Base-by-base conservation (phyloP, 2,797 vertebrate genomes). In the Enteromius unitaeniatus region DNA sequence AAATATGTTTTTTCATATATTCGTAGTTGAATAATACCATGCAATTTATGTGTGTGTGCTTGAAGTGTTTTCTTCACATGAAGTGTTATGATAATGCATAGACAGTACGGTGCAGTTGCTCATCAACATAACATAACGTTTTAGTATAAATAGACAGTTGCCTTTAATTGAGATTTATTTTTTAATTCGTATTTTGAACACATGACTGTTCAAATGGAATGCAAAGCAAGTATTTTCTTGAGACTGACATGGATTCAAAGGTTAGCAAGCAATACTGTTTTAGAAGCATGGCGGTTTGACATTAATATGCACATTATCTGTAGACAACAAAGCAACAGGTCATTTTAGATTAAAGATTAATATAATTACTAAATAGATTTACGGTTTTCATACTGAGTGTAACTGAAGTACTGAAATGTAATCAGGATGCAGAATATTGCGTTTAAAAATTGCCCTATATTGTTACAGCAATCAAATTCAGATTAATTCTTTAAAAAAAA, bases 241-340 rank as follows among this genome's bases (percentile, higher is more conserved):
- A 75, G 76, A 74, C 82, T 84, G 87, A 85, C 65, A 89, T 81
- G 81, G 85, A 87, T 92, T 88, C 7, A 84, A 86, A 89, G 87
- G 86, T 83, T 81, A 90, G 88, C 90, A 91, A 93, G 91, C 89
- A 89, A 28, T 86, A 83, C 34, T 86, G 80, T 86, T 75, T 86
- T 84, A 51, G 87, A 87, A 90, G 84, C 88, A 89, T 76, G 87
- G 89, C 77, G 86, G 82, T 82, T 85, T 68, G 90, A 93, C 90
- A 90, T 85, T 92, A 91, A 91, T 92, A 85, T 89, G 92, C 90
- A 92, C 88, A 91, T 88, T 88, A 79, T 45, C 55, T 85, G 77
- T 78, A 65, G 86, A 85, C 87, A 84, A 82, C 55, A 87, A 87
- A 79, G 79, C 70, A 70, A 70, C 34, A 47, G 34, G 17, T 69